These are phyloP conservation scores for Villa cingulata DNA, from an alignment of 2,888 invertebrate genomes.

Conservation along the genomic window DNA sequence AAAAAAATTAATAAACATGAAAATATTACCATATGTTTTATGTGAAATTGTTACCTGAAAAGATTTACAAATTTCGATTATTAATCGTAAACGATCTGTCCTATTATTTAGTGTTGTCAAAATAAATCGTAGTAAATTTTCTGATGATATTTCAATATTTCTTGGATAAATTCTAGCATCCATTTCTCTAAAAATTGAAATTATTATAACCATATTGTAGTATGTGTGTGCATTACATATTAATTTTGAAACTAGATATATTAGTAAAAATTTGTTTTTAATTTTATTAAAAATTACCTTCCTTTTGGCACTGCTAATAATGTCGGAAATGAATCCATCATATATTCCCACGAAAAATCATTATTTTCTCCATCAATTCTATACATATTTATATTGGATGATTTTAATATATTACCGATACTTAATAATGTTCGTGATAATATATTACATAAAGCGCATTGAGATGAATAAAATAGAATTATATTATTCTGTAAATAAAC, in stretches of 20 bases:
- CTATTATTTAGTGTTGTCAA: conserved; percentile 53
- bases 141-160: conserved; percentile 28
- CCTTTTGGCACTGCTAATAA: conserved; percentile 65
- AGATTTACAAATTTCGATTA: conserved; percentile 41
- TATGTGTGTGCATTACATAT: no score
- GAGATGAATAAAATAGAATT: conserved; percentile 62
- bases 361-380: conserved; percentile 70
- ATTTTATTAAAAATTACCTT: conserved; percentile 37
- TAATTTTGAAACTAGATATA: not conserved
- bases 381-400: conserved; percentile 44
- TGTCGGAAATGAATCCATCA: conserved; percentile 64
- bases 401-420: conserved; percentile 47
- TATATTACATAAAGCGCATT: conserved; percentile 61
- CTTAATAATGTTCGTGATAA: conserved; percentile 54
- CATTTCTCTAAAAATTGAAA: conserved; percentile 39
- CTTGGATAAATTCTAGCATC: conserved; percentile 58
- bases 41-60: conserved; percentile 31
- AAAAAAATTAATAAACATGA: not conserved
- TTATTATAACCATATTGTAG: no score
- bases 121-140: conserved; percentile 52
- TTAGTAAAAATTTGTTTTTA: not conserved
- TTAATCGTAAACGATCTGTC: conserved; percentile 39
- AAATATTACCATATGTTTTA: not conserved
- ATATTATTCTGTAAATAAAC: conserved; percentile 48
- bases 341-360: conserved; percentile 66